Percentiles rank a stretch among this genome's conserved stretches.
Evolutionary conservation across 2,888 invertebrate genomes (phyloP).

Genomic region (Patella ulyssiponensis): DNA sequence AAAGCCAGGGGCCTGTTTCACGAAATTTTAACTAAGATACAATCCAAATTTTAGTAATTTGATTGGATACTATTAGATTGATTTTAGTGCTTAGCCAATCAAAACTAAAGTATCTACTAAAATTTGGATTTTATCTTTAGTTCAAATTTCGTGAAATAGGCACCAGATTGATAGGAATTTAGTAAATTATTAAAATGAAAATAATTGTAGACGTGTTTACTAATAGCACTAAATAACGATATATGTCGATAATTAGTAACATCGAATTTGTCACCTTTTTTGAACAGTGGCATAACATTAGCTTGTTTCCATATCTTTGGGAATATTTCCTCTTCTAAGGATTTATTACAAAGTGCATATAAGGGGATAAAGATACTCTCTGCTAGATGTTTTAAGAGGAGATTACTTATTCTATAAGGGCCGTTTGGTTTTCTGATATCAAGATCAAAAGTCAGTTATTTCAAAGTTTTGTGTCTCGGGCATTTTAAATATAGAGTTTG

Average conservation of each 20-base stretch:
- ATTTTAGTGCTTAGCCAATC: no score
- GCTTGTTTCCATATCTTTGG: background rate
- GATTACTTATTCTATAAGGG: background rate
- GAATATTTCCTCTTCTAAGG: background rate
- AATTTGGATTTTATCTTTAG: no score
- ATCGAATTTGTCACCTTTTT: background rate
- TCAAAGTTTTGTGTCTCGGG: background rate
- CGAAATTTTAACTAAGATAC: no score
- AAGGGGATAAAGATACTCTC: background rate
- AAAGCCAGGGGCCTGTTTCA: no score
- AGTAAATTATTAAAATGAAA: background rate
- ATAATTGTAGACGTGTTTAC: background rate
- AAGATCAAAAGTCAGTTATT: background rate
- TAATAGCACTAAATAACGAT: background rate
- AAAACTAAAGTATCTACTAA: no score
- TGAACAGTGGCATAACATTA: background rate
- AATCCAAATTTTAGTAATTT: no score
- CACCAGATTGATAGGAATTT: background rate
- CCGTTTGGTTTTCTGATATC: background rate
- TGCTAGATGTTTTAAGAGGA: background rate
- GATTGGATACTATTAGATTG: no score
- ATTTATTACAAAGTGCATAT: background rate
- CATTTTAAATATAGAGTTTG: background rate
- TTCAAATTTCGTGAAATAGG: no score
- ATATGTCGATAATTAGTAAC: background rate